Percentiles rank a stretch among this genome's conserved stretches.
Evolutionary conservation across 2,797 vertebrate species (phyloP).

Genomic region (Varecia variegata): DNA sequence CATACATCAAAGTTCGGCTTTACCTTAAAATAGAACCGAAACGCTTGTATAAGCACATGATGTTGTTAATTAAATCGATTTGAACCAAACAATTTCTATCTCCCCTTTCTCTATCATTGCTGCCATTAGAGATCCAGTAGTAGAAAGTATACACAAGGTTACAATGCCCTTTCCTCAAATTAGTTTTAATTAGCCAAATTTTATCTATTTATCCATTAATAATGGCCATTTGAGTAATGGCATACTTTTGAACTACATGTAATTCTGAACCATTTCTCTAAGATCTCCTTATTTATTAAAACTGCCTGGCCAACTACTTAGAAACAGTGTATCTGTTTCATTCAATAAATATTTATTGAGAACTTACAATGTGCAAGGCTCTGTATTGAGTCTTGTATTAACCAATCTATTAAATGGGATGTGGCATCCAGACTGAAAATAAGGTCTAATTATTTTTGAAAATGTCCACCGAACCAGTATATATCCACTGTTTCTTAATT

Average conservation of each 20-base stretch:
- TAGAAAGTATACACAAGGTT: not conserved
- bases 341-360: not conserved
- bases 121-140: not conserved
- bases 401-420: not conserved
- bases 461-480: not conserved
- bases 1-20: not conserved
- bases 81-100: not conserved
- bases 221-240: not conserved
- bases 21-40: not conserved
- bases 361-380: not conserved
- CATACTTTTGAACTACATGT: not conserved
- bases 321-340: not conserved
- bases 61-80: conserved; percentile 16
- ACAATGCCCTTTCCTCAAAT: not conserved
- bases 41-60: not conserved
- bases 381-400: not conserved
- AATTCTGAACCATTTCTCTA: not conserved
- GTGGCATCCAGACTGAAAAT: not conserved
- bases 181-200: not conserved
- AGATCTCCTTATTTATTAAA: not conserved
- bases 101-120: not conserved
- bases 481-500: not conserved
- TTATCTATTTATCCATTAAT: not conserved
- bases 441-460: not conserved
- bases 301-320: not conserved